Base-by-base conservation (phyloP, 2,888 invertebrate genomes). In the Euspilapteryx auroguttella region DNA sequence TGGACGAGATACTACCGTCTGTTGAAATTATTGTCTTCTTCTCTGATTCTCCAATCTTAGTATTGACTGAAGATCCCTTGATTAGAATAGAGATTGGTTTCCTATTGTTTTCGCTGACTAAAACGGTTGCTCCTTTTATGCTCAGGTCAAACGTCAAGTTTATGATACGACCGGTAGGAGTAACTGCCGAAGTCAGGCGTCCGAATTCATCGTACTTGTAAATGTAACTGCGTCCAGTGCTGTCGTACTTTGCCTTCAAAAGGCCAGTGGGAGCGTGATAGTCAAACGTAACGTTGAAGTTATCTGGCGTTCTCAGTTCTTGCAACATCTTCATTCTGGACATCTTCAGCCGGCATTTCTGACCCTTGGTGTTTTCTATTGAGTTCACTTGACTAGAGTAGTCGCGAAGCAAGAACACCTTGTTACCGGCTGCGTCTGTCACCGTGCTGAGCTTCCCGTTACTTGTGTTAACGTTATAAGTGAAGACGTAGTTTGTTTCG, bases 131-230 rank as follows among this genome's bases (percentile, higher is more conserved):
- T 1, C 94, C 94, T 61, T 92, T 92, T 9, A 90, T 69, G 45
- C 91, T 93, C n/a, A 94, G 75, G 59, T 94, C 94, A 48, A 94
- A 94, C 3, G 86, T 86, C 1, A 94, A 64, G 34, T 87, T 87
- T 29, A 94, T 91, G 11, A 94, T 87, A 65, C 94, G 87, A 4
- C 96, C 96, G n/a, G 95, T 96, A 0, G 97, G 96, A 4, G 94
- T 94, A 0, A 95, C 90, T 1, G 94, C 93, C 8, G 89, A 88
- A 2, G 90, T 91, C 2, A 96, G 73, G 31, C 96, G 82, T 2
- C 97, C 97, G 49, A 94, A 95, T 51, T 92, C 91, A 49, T 97
- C 95, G 47, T 96, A 97, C 48, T 91, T 90, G 56, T 96, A 97
- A 12, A 94, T 90, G 50, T 92, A 92, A 41, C 92, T 91, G 37